These are phyloP conservation scores for Bubo scandiacus DNA, from an alignment of 2,113 vertebrate genomes.

Conservation along the genomic window DNA sequence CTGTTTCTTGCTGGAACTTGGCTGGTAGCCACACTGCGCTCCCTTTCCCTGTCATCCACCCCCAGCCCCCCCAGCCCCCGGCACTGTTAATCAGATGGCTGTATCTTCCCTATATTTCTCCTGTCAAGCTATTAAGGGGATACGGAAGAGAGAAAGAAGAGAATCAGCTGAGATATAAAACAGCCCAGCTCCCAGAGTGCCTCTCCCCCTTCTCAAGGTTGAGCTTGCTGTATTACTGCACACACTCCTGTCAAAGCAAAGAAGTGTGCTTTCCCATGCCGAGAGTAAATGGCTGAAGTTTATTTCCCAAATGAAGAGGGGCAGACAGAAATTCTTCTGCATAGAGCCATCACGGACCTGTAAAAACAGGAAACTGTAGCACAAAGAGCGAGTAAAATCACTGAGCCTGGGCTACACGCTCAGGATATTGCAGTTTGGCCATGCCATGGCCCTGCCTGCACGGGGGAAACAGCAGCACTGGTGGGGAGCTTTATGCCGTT, in stretches of 20 bases:
- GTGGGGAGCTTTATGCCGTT: not conserved
- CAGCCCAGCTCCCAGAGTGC: constrained; percentile 31
- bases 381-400: not conserved
- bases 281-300: not conserved
- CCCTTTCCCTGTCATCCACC: constrained; percentile 48
- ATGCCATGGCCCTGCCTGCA: fast-evolving
- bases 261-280: not conserved
- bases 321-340: not conserved
- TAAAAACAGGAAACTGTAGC: not conserved
- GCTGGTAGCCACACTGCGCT: constrained; percentile 61
- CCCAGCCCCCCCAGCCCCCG: not conserved
- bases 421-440: not conserved
- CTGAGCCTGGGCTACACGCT: not conserved
- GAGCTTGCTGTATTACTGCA: not conserved
- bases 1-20: constrained; percentile 72
- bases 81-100: constrained; percentile 66
- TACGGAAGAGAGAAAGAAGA: constrained; percentile 42
- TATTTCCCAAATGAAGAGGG: not conserved
- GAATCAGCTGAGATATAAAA: constrained; percentile 62
- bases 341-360: fast-evolving
- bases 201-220: constrained; percentile 25
- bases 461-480: fast-evolving
- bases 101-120: constrained; percentile 66
- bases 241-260: not conserved
- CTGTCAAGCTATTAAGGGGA: constrained; percentile 69